Evolutionary conservation across 1,140 invertebrate species (phyloP).

Genomic region (Drosophila varians): DNA sequence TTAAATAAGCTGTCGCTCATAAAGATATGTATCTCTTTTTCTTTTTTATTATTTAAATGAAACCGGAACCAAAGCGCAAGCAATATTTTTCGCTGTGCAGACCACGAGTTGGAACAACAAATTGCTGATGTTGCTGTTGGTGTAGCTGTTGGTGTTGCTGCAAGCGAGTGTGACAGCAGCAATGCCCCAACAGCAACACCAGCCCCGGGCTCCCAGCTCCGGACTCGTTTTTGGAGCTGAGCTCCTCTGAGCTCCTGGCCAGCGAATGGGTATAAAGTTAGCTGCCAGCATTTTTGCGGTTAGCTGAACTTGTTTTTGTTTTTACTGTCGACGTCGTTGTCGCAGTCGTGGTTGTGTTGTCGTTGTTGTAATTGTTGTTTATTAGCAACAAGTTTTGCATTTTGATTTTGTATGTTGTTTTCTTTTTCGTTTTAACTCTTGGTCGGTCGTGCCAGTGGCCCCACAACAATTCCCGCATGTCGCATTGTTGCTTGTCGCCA

Average conservation of each 20-base stretch:
- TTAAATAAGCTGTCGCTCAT: neutral
- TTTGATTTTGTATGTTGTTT: constrained; percentile 49
- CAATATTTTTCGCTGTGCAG: neutral
- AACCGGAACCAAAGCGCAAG: neutral
- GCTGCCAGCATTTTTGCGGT: constrained; percentile 62
- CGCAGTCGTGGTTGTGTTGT: neutral
- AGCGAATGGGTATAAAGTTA: constrained; percentile 31
- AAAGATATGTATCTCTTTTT: too few species aligned
- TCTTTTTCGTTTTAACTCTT: constrained; percentile 18
- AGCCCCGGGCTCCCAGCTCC: constrained; percentile 2
- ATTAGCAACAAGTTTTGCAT: constrained; percentile 79
- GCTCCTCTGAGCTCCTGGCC: constrained; percentile 35
- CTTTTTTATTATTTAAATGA: neutral
- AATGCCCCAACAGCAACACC: constrained; percentile 16
- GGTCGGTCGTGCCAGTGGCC: constrained; percentile 28
- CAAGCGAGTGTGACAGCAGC: constrained; percentile 30
- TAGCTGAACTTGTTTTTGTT: constrained; percentile 51
- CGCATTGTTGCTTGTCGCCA: constrained; percentile 50
- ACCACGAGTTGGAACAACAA: constrained; percentile 14
- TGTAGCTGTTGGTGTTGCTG: constrained; percentile 14
- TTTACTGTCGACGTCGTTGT: neutral
- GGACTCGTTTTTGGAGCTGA: constrained; percentile 34
- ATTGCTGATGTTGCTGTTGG: constrained; percentile 25
- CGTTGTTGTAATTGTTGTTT: constrained; percentile 48
- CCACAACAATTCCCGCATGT: constrained; percentile 44